Conservation (phyloP, 30 jellyfish, hydroid and myxozoan genomes). For the Cassiopea andromeda region DNA sequence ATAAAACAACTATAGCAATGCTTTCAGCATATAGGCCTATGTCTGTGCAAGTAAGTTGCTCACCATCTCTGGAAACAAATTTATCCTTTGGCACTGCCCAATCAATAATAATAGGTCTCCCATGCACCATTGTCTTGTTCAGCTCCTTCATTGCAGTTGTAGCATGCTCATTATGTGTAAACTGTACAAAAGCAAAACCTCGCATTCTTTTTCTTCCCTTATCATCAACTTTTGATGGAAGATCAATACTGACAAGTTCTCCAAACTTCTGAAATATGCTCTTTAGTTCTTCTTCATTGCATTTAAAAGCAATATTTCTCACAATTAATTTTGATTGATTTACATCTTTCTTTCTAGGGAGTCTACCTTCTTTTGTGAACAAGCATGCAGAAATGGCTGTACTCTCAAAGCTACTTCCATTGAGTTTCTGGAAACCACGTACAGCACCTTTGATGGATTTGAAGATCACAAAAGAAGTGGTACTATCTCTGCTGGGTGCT, state of each 20-base stretch:
- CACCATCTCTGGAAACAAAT: constrained; percentile 48
- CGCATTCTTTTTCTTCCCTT: constrained; percentile 40
- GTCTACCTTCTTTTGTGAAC: constrained; percentile 73
- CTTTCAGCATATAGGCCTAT: neutral
- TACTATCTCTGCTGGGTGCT: constrained; percentile 50
- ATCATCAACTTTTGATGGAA: constrained; percentile 68
- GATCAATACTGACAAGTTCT: constrained; percentile 35
- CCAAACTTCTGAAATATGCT: constrained; percentile 69
- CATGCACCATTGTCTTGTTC: constrained; percentile 71
- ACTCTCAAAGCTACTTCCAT: constrained; percentile 59
- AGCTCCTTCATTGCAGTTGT: constrained; percentile 76
- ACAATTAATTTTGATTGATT: constrained; percentile 77
- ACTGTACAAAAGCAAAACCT: constrained; percentile 95
- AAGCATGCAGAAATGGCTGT: constrained; percentile 61
- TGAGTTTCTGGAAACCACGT: constrained; percentile 85
- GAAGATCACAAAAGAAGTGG: constrained; percentile 61
- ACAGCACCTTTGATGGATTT: constrained; percentile 87
- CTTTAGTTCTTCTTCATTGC: constrained; percentile 73
- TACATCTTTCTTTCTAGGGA: constrained; percentile 49
- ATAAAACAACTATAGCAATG: neutral
- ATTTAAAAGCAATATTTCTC: constrained; percentile 79
- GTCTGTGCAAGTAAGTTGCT: neutral
- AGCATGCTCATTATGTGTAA: constrained; percentile 63
- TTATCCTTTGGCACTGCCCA: constrained; percentile 95
- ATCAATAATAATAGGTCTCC: constrained; percentile 93